phyloP scores from a whole-genome alignment of 2,797 vertebrate genomes.

The Chrysocyon brachyurus region DNA sequence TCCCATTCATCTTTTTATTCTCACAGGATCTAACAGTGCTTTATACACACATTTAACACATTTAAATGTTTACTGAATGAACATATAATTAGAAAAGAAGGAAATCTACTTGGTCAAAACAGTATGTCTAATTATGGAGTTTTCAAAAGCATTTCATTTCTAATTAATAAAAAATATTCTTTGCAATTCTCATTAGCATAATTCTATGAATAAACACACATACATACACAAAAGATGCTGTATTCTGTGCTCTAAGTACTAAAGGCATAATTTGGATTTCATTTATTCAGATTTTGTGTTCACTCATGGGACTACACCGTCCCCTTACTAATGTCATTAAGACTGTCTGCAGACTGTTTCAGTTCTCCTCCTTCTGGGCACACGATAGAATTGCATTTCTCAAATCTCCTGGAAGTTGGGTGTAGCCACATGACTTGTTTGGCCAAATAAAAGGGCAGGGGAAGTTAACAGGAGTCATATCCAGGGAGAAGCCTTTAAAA shows the following conservation, averaged over 20 bases:
- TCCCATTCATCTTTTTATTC: constrained; percentile 37
- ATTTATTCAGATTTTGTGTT: constrained; percentile 43
- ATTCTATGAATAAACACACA: constrained; percentile 56
- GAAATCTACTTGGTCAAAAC: constrained; percentile 67
- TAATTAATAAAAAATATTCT: constrained; percentile 73
- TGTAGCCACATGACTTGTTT: not conserved
- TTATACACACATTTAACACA: constrained; percentile 32
- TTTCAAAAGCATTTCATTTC: constrained; percentile 70
- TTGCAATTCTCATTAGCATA: constrained; percentile 71
- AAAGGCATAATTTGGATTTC: constrained; percentile 21
- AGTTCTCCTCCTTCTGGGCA: not conserved
- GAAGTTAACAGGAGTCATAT: not conserved
- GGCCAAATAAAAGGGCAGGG: constrained; percentile 19
- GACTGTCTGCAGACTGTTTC: not conserved
- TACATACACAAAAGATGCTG: constrained; percentile 49
- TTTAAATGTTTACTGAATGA: constrained; percentile 66
- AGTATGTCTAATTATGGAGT: constrained; percentile 61
- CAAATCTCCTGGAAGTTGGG: not conserved
- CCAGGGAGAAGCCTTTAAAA: not conserved
- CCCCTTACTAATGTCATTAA: not conserved
- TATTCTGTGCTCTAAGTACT: constrained; percentile 50
- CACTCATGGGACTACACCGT: not conserved
- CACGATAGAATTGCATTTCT: not conserved
- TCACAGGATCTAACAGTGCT: constrained; percentile 54
- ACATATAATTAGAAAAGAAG: constrained; percentile 69